Evolutionary conservation across 2,113 vertebrate species (phyloP).

Genomic region (Xyrauchen texanus): DNA sequence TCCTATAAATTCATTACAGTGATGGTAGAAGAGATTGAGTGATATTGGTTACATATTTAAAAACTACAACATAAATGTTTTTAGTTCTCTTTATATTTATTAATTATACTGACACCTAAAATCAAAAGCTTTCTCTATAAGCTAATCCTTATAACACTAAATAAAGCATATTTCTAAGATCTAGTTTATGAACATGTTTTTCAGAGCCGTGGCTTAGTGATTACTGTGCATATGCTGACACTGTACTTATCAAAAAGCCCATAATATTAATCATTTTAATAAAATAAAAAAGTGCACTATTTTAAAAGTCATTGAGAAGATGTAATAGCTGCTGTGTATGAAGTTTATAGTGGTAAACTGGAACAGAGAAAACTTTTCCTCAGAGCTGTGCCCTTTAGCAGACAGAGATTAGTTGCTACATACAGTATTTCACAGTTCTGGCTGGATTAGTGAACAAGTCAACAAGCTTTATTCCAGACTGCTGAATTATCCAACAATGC

Average conservation of each 20-base stretch:
- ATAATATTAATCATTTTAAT: no score
- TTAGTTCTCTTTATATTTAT: no score
- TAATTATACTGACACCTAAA: no score
- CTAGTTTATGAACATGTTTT: no score
- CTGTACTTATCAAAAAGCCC: background rate
- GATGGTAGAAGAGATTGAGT: no score
- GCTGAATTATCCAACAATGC: background rate
- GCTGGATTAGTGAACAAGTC: conserved; percentile 24
- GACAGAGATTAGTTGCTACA: conserved; percentile 46
- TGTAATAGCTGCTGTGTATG: background rate
- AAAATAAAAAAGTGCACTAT: background rate
- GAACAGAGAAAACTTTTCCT: conserved; percentile 16
- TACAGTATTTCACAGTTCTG: background rate
- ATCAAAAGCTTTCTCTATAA: no score
- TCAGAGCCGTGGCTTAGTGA: background rate
- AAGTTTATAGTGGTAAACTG: conserved; percentile 36
- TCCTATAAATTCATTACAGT: no score
- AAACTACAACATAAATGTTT: no score
- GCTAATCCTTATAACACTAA: no score
- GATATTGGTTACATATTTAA: no score
- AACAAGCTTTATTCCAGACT: conserved; percentile 36
- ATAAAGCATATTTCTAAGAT: no score
- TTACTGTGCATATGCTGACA: background rate
- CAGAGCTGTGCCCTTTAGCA: conserved; percentile 46
- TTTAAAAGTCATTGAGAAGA: conserved; percentile 5